Evolutionary conservation across 1,140 invertebrate species (phyloP).

Genomic region (Saxidomus purpurata): DNA sequence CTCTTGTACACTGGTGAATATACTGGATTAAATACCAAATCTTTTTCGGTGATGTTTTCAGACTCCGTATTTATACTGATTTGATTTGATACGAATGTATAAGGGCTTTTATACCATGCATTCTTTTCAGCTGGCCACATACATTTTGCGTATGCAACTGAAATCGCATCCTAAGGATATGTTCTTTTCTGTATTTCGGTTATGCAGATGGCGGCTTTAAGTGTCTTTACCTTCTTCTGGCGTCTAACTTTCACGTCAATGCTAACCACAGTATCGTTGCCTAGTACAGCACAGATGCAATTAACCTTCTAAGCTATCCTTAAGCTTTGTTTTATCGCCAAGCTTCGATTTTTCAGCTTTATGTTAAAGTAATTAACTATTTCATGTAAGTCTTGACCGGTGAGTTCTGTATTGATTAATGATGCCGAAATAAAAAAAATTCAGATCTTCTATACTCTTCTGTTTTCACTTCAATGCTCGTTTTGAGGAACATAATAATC

Average conservation of each 20-base stretch:
- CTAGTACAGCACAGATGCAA: background rate
- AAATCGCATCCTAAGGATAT: background rate
- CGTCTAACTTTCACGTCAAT: background rate
- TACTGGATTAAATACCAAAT: background rate
- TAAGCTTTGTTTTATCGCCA: slow-evolving; percentile 5
- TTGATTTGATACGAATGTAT: background rate
- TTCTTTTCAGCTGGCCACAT: background rate
- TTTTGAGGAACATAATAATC: background rate
- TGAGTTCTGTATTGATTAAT: background rate
- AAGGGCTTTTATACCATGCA: background rate
- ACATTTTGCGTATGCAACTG: background rate
- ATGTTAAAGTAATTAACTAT: background rate
- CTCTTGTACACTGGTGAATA: background rate
- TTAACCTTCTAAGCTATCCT: background rate
- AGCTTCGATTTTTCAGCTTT: background rate
- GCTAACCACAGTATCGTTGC: background rate
- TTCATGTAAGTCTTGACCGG: background rate
- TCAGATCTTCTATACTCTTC: background rate
- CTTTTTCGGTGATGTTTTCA: background rate
- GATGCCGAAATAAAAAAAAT: background rate
- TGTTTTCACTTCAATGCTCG: background rate
- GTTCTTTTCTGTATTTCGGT: background rate
- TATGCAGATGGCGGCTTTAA: background rate
- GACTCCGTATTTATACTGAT: background rate
- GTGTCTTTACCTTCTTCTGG: background rate